Percentiles rank a stretch among this genome's conserved stretches.
phyloP scores from a whole-genome alignment of 2,797 vertebrate genomes.

The Rhinoraja longicauda region DNA sequence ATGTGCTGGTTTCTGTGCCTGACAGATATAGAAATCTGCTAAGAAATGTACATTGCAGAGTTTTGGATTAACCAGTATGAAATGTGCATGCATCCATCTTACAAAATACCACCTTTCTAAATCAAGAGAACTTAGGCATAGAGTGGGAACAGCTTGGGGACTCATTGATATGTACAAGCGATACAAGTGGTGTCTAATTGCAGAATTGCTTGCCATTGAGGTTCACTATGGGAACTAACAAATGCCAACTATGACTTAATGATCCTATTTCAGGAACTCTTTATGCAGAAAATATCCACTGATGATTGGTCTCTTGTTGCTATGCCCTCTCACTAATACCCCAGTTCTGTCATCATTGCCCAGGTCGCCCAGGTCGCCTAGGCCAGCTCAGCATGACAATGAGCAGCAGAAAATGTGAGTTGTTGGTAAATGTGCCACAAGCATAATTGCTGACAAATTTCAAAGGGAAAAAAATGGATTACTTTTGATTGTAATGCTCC shows the following conservation, averaged over 20 bases:
- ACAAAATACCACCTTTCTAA: background rate
- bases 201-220: background rate
- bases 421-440: slow-evolving; percentile 16
- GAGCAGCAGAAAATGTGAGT: background rate
- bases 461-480: background rate
- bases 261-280: background rate
- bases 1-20: background rate
- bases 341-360: too few species aligned
- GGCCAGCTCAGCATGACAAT: background rate
- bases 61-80: background rate
- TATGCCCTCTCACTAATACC: background rate
- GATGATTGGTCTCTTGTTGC: background rate
- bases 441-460: slow-evolving; percentile 23
- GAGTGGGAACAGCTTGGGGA: background rate
- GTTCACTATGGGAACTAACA: background rate
- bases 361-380: background rate
- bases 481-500: slow-evolving; percentile 12
- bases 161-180: too few species aligned
- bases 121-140: background rate
- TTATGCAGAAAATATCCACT: background rate
- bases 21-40: background rate
- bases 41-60: background rate
- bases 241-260: background rate
- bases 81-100: background rate
- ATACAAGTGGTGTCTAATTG: background rate